phyloP scores from a whole-genome alignment of 2,797 vertebrate species.

The Ciconia nigra region DNA sequence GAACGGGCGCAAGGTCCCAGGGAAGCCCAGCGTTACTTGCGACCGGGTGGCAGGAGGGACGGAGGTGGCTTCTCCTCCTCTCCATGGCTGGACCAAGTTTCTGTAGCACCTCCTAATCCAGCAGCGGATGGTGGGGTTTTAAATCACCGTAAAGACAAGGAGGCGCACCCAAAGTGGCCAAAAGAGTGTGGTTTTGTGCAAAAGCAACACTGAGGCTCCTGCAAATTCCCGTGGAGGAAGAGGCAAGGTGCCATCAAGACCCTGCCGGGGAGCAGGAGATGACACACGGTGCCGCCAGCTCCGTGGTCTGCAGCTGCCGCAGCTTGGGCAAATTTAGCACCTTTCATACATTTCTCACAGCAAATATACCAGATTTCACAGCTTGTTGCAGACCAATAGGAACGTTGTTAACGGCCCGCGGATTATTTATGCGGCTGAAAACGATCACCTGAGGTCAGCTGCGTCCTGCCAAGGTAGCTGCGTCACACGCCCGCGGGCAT shows the following conservation, averaged over 20 bases:
- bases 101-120: neutral
- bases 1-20: neutral
- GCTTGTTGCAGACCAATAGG: neutral
- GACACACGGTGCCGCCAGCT: neutral
- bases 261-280: neutral
- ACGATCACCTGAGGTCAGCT: neutral
- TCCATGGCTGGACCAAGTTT: neutral
- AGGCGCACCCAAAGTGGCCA: neutral
- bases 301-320: fast-evolving
- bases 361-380: conserved; percentile 2
- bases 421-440: neutral
- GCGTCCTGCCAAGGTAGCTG: neutral
- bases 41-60: neutral
- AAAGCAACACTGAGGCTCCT: neutral
- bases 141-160: neutral
- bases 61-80: neutral
- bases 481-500: neutral
- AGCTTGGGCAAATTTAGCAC: neutral
- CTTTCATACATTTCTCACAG: neutral
- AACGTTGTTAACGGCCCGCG: fast-evolving
- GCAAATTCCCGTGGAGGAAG: neutral
- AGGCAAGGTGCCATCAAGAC: neutral
- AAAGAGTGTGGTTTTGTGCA: fast-evolving
- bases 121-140: fast-evolving
- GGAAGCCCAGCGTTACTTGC: neutral